A percentile compares a stretch with the other conserved stretches of the same genome.
These are phyloP conservation scores for Siphamia tubifer DNA, from an alignment of 2,113 vertebrate species.

Conservation along the genomic window DNA sequence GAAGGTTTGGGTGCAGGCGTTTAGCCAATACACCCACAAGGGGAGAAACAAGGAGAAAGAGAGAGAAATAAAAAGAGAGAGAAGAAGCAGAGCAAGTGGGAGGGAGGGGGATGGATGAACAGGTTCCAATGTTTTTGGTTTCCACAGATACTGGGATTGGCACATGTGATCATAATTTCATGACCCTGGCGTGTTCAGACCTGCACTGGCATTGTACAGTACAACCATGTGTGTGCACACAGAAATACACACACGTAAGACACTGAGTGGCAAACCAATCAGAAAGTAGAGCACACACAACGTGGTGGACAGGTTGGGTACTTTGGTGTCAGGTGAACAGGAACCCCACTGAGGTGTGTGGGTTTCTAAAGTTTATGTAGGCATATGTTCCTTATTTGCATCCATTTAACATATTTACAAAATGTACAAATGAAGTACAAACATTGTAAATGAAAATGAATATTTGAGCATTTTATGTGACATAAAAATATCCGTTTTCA, in stretches of 20 bases:
- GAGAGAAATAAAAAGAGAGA: slow-evolving; percentile 4
- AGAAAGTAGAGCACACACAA: slow-evolving; percentile 74
- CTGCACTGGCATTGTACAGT: slow-evolving; percentile 88
- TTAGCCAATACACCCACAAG: slow-evolving; percentile 71
- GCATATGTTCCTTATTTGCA: neutral
- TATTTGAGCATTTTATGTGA: no score
- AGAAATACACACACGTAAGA: slow-evolving; percentile 83
- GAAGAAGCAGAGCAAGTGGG: neutral
- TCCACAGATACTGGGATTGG: slow-evolving; percentile 95
- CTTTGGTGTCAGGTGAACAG: slow-evolving; percentile 74
- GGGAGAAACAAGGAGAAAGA: slow-evolving; percentile 8
- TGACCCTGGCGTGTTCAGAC: slow-evolving; percentile 89
- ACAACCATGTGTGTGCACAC: slow-evolving; percentile 31
- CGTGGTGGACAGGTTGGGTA: slow-evolving; percentile 78
- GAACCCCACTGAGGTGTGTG: slow-evolving; percentile 27
- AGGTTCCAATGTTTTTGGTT: slow-evolving; percentile 98
- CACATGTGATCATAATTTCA: slow-evolving; percentile 86
- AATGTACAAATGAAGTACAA: neutral
- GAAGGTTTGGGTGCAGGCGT: slow-evolving; percentile 87
- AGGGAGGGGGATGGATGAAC: slow-evolving; percentile 80
- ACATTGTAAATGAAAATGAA: no score
- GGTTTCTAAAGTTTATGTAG: no score
- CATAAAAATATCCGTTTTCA: neutral
- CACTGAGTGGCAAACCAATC: slow-evolving; percentile 85
- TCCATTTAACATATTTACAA: neutral